These are phyloP conservation scores for Hoplostethus atlanticus DNA, from an alignment of 2,797 vertebrate species.

Conservation along the genomic window DNA sequence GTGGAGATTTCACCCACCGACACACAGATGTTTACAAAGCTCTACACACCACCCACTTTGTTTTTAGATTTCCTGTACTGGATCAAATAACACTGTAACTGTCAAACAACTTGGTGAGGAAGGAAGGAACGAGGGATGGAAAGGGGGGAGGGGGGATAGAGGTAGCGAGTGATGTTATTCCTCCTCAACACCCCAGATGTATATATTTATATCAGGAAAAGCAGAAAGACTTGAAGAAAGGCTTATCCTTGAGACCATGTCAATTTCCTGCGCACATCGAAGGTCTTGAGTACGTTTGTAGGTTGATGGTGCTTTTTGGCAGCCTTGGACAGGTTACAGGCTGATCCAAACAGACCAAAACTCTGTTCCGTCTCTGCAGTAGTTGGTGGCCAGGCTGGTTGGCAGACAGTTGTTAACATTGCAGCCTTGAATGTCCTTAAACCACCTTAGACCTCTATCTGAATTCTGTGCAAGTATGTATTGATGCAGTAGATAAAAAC, in stretches of 20 bases:
- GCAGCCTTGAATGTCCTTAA: neutral
- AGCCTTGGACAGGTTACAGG: no score
- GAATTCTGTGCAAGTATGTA: neutral
- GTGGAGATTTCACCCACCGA: constrained; percentile 18
- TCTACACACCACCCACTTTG: constrained; percentile 51
- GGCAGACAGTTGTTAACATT: no score
- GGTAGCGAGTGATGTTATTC: neutral
- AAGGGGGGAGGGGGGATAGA: neutral
- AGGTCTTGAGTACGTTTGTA: neutral
- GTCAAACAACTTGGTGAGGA: constrained; percentile 23
- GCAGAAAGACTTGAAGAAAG: no score
- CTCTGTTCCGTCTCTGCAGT: no score
- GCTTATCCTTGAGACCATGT: no score
- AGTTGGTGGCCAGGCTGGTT: neutral
- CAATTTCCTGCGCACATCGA: no score
- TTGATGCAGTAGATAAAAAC: neutral
- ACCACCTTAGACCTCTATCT: neutral
- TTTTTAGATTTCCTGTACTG: constrained; percentile 56
- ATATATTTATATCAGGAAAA: no score
- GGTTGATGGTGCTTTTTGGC: neutral
- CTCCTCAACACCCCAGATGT: no score
- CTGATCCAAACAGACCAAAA: no score
- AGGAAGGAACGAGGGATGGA: constrained; percentile 21
- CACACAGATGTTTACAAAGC: constrained; percentile 49
- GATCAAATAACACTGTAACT: constrained; percentile 53